phyloP scores from a whole-genome alignment of 2,888 invertebrate genomes.

The Lacanobia oleracea region DNA sequence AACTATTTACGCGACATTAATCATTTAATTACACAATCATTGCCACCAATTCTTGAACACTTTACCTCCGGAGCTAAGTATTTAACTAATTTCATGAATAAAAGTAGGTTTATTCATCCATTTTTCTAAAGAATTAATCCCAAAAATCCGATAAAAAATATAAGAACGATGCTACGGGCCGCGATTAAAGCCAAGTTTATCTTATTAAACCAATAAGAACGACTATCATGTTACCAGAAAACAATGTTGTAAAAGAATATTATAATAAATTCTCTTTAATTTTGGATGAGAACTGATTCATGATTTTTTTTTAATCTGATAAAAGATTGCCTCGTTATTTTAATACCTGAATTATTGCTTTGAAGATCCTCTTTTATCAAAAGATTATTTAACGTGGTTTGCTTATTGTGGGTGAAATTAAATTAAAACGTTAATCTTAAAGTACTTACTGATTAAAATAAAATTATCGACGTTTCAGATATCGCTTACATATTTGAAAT shows the following conservation, averaged over 20 bases:
- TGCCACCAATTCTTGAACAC: too few species aligned
- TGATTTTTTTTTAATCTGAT: constrained; percentile 68
- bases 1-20: too few species aligned
- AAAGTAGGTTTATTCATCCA: too few species aligned
- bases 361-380: constrained; percentile 39
- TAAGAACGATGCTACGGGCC: too few species aligned
- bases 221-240: constrained; percentile 53
- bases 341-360: constrained; percentile 64
- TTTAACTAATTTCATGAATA: too few species aligned
- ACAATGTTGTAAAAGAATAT: constrained; percentile 57
- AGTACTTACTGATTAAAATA: background rate
- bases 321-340: constrained; percentile 64
- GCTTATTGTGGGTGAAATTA: constrained; percentile 21
- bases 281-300: constrained; percentile 61
- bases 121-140: too few species aligned
- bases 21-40: too few species aligned
- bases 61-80: too few species aligned
- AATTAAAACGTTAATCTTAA: constrained; percentile 31
- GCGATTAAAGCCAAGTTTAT: constrained; percentile 21
- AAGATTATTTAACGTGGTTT: constrained; percentile 51
- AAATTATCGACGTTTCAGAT: constrained; percentile 8
- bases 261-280: constrained; percentile 62
- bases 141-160: too few species aligned
- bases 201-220: constrained; percentile 48
- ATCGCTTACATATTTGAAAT: background rate